Conservation (phyloP, 2,888 invertebrate genomes). For the Hyposoter didymator region DNA sequence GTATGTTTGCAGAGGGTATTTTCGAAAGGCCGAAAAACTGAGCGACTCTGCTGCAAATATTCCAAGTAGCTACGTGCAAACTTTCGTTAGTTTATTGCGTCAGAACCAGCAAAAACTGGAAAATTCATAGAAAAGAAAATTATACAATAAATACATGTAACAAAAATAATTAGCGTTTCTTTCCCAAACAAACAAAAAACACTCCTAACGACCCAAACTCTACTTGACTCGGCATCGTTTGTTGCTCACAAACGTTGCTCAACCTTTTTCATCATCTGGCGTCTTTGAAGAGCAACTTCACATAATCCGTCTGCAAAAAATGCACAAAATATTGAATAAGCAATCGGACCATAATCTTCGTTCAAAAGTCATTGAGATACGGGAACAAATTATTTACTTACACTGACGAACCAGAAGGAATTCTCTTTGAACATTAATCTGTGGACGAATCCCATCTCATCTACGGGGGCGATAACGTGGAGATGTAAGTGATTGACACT, state of each 20-base stretch:
- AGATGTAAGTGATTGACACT: conserved; percentile 93
- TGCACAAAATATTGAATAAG: conserved; percentile 14
- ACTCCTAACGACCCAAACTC: conserved; percentile 49
- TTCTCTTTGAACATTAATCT: conserved; percentile 89
- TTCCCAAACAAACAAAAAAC: conserved; percentile 26
- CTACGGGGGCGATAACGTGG: conserved; percentile 93
- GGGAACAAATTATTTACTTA: conserved; percentile 84
- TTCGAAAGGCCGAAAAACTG: conserved; percentile 84
- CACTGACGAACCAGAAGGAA: conserved; percentile 93
- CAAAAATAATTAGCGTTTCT: conserved; percentile 29
- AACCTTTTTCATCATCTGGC: conserved; percentile 31
- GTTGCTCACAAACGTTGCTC: background rate
- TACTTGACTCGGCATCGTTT: conserved; percentile 14
- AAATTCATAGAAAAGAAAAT: background rate
- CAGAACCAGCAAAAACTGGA: background rate
- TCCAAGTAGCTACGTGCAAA: background rate
- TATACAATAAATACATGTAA: conserved; percentile 29
- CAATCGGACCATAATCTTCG: background rate
- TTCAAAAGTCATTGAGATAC: background rate
- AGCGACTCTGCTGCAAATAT: conserved; percentile 1
- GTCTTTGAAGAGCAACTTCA: conserved; percentile 83
- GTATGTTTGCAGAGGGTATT: conserved; percentile 87
- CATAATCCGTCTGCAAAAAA: conserved; percentile 85
- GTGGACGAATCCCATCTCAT: conserved; percentile 89
- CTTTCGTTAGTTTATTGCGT: conserved; percentile 6